Evolutionary conservation across 2,797 vertebrate species (phyloP).

Genomic region (Brachymystax lenok): DNA sequence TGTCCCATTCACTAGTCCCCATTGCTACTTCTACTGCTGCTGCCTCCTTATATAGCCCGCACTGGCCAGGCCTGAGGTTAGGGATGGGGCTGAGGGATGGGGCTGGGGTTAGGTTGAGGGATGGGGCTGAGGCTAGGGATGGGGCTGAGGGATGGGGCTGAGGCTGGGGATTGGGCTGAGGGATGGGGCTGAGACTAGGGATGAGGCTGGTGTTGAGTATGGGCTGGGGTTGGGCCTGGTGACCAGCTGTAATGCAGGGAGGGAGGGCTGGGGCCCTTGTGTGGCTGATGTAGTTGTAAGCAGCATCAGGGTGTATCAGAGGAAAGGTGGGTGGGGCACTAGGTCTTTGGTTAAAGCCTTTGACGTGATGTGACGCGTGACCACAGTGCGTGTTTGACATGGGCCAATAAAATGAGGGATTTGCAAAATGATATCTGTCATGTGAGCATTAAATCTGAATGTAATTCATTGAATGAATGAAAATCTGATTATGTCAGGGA

Average conservation of each 20-base stretch:
- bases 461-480: not conserved
- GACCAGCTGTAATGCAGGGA: conserved; percentile 53
- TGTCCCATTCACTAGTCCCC: conserved; percentile 21
- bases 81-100: too few species aligned
- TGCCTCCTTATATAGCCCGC: not conserved
- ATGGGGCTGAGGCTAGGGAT: not conserved
- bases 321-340: conserved; percentile 29
- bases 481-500: not conserved
- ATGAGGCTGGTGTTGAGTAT: too few species aligned
- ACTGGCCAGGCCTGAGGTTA: too few species aligned
- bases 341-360: not conserved
- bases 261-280: conserved; percentile 37
- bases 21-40: too few species aligned
- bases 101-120: too few species aligned
- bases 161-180: not conserved
- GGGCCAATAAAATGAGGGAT: not conserved
- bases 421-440: too few species aligned
- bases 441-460: not conserved
- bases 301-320: conserved; percentile 53
- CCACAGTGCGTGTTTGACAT: not conserved
- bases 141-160: not conserved
- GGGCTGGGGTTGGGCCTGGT: not conserved
- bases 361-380: not conserved
- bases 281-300: conserved; percentile 50
- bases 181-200: not conserved